Conservation (phyloP, 35 echinoderm and acorn worm genomes). For the Ophiothrix spiculata region DNA sequence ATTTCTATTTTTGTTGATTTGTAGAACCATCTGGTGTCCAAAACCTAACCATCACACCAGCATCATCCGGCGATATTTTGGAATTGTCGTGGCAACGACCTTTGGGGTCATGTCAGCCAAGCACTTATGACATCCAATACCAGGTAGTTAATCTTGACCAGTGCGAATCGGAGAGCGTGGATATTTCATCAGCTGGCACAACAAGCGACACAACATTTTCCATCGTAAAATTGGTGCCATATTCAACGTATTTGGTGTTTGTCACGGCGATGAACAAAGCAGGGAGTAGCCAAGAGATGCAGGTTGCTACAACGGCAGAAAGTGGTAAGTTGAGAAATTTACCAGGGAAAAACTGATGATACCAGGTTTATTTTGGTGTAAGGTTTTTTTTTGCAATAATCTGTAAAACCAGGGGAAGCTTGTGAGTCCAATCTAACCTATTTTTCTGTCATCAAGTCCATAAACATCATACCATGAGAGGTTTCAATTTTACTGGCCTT, state of each 20-base stretch:
- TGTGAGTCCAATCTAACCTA: too few species aligned
- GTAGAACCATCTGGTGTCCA: neutral
- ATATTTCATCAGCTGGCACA: neutral
- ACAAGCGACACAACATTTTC: neutral
- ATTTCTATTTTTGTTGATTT: neutral
- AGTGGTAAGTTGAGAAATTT: too few species aligned
- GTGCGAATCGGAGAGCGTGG: neutral
- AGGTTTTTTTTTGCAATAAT: too few species aligned
- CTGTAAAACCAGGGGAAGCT: too few species aligned
- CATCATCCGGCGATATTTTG: neutral
- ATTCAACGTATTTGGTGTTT: neutral
- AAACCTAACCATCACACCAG: neutral
- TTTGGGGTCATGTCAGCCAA: neutral
- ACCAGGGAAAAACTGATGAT: too few species aligned
- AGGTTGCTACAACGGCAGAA: neutral
- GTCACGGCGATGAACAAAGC: neutral
- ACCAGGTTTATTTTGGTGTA: too few species aligned
- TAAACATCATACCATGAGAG: too few species aligned
- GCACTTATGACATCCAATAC: neutral
- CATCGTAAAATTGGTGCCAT: neutral
- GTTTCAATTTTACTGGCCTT: too few species aligned
- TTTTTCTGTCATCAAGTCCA: too few species aligned
- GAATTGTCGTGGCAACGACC: neutral
- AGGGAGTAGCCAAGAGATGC: neutral
- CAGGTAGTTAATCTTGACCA: neutral